phyloP scores from a whole-genome alignment of 2,113 vertebrate species.

The Odobenus rosmarus region DNA sequence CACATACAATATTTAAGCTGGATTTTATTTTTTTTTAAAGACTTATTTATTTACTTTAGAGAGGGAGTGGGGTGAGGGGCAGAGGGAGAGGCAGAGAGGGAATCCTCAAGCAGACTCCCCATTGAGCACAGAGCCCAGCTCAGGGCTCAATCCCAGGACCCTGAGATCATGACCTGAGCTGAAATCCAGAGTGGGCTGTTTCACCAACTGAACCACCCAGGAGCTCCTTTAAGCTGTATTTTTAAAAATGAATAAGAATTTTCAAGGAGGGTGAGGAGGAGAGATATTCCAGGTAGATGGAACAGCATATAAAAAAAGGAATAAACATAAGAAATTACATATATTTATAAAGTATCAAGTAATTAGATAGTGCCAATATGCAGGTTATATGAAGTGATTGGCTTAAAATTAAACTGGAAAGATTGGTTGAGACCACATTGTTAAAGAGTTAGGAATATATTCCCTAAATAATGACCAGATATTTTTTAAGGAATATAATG shows the following conservation, averaged over 20 bases:
- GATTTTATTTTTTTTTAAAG: background rate
- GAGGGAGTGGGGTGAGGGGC: background rate
- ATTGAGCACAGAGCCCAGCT: background rate
- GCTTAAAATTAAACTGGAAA: conserved; percentile 29
- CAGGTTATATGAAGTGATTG: background rate
- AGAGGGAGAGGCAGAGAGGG: background rate
- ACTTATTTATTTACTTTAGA: background rate
- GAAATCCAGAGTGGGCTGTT: background rate
- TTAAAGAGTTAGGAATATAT: background rate
- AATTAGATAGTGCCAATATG: background rate
- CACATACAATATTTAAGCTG: background rate
- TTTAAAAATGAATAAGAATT: background rate
- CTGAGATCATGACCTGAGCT: background rate
- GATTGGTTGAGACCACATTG: background rate
- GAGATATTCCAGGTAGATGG: background rate
- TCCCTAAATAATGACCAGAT: background rate
- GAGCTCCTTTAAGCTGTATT: background rate
- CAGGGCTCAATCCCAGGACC: background rate
- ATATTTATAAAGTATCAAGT: background rate
- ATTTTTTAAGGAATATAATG: background rate
- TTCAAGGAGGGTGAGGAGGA: background rate
- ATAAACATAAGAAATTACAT: background rate
- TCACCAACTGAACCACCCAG: background rate
- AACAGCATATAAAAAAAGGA: background rate
- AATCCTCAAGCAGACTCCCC: background rate